These are phyloP conservation scores for Pogonognathellus flavescens DNA, from an alignment of 1,140 invertebrate genomes.

Conservation along the genomic window DNA sequence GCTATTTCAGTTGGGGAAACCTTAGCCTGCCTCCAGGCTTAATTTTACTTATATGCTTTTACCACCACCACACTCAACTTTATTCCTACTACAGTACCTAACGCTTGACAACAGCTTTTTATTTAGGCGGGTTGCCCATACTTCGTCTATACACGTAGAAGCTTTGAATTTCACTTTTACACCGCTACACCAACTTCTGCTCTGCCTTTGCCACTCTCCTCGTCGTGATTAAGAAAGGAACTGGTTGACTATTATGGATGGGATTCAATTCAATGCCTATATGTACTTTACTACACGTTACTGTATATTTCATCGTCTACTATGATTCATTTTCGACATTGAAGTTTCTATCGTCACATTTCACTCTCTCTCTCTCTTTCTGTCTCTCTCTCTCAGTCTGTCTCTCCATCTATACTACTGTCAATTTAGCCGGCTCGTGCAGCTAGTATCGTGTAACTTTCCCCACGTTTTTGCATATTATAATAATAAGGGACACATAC, in stretches of 20 bases:
- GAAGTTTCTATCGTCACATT: conserved; percentile 16
- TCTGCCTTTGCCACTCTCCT: background rate
- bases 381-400: background rate
- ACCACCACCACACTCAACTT: background rate
- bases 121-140: too few species aligned
- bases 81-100: too few species aligned
- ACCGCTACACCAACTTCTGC: background rate
- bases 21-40: conserved; percentile 28
- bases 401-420: conserved; percentile 12
- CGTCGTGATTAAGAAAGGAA: background rate
- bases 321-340: conserved; percentile 8
- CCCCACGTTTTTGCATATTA: background rate
- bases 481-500: background rate
- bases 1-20: background rate
- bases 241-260: background rate
- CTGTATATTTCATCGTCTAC: background rate
- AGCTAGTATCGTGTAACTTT: background rate
- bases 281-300: background rate
- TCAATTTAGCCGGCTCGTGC: background rate
- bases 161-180: background rate
- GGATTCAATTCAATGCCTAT: too few species aligned
- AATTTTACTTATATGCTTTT: conserved; percentile 4
- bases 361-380: conserved; percentile 5
- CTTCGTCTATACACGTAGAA: too few species aligned
- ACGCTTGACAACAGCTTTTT: conserved; percentile 16